Percentiles rank a stretch among this genome's conserved stretches.
Conservation (phyloP, 2,888 invertebrate species). For the Drosophila birchii region DNA sequence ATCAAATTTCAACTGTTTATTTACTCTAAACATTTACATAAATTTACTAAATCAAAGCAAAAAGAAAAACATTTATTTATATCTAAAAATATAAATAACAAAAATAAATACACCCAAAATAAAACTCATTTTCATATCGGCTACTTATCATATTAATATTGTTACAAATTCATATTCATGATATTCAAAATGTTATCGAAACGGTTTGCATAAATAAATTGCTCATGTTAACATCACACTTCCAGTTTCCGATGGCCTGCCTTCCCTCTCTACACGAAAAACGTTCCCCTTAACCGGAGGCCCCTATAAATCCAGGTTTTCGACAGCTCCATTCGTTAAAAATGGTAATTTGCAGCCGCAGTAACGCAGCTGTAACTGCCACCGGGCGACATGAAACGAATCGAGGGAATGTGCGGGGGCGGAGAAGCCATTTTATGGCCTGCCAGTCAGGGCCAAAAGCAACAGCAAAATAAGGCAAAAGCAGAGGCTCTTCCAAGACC, state of each 20-base stretch:
- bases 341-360: conserved; percentile 59
- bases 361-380: conserved; percentile 34
- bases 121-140: background rate
- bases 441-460: conserved; percentile 27
- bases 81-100: background rate
- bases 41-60: too few relatives aligned
- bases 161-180: conserved; percentile 6
- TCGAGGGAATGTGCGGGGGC: conserved; percentile 13
- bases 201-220: conserved; percentile 4
- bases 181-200: background rate
- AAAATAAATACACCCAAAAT: background rate
- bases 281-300: background rate
- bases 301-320: conserved; percentile 31
- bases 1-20: too few relatives aligned
- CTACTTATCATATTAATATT: conserved; percentile 1
- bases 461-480: conserved; percentile 1
- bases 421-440: conserved; percentile 62
- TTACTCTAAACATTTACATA: too few relatives aligned
- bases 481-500: background rate
- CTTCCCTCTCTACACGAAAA: conserved; percentile 1
- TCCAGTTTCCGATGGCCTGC: background rate
- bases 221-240: conserved; percentile 10
- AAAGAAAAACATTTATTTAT: too few relatives aligned
- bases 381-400: conserved; percentile 19
- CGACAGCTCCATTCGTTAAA: conserved; percentile 67